Conservation (phyloP, 2,797 vertebrate genomes). For the Rhincodon typus region DNA sequence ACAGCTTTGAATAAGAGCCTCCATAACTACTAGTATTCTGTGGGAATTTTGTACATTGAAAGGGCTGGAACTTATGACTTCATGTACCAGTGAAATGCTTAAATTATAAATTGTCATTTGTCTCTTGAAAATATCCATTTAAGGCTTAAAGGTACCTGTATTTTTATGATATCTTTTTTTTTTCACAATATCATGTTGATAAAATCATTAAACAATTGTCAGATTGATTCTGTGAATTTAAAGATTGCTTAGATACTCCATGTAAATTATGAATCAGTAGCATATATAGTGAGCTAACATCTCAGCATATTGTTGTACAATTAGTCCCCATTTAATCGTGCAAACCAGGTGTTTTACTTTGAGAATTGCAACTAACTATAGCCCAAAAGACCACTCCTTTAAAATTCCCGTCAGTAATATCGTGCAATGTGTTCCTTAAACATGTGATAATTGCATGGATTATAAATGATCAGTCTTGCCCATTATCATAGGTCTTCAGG, state of each 20-base stretch:
- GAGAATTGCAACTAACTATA: background rate
- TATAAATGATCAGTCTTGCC: background rate
- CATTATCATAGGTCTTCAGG: background rate
- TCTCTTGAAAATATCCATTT: conserved; percentile 15
- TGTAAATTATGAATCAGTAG: background rate
- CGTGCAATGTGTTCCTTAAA: background rate
- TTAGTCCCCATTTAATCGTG: background rate
- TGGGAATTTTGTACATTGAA: conserved; percentile 28
- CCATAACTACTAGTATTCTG: conserved; percentile 4
- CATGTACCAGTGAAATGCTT: conserved; percentile 28
- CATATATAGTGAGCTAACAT: background rate
- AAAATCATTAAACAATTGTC: background rate
- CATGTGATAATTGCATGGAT: background rate
- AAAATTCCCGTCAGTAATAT: background rate
- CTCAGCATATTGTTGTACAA: background rate
- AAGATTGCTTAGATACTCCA: background rate
- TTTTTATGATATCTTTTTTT: conserved; percentile 8
- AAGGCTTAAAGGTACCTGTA: background rate
- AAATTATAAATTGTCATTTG: background rate
- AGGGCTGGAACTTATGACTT: conserved; percentile 30
- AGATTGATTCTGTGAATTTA: background rate
- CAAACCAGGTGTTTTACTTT: background rate
- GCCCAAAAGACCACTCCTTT: background rate
- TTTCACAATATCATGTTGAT: conserved; percentile 36
- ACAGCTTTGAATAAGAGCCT: conserved; percentile 23